phyloP scores from a whole-genome alignment of 2,888 invertebrate genomes.

The Trilocha varians region DNA sequence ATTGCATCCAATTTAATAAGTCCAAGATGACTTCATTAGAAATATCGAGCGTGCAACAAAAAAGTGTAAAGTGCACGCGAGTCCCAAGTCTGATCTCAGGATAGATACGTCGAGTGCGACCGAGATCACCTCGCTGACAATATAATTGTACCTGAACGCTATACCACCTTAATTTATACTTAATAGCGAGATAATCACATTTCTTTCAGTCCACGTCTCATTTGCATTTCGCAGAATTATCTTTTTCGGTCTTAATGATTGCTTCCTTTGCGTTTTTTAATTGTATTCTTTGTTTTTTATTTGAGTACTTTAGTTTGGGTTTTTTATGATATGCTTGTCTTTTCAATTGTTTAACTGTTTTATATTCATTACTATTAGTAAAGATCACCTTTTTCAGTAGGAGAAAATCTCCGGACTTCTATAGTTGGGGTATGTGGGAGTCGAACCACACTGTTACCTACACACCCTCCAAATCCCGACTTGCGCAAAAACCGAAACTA shows the following conservation, averaged over 20 bases:
- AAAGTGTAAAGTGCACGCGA: slow-evolving; percentile 4
- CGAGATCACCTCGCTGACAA: slow-evolving; percentile 59
- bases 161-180: slow-evolving; percentile 67
- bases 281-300: neutral
- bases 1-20: neutral
- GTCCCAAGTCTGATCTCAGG: slow-evolving; percentile 36
- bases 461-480: no score
- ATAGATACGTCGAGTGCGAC: slow-evolving; percentile 32
- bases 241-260: slow-evolving; percentile 19
- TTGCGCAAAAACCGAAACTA: no score
- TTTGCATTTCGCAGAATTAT: slow-evolving; percentile 64
- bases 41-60: slow-evolving; percentile 5
- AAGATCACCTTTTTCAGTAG: no score
- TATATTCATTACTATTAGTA: no score
- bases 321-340: no score
- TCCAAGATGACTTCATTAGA: slow-evolving; percentile 6
- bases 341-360: no score
- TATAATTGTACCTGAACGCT: slow-evolving; percentile 66
- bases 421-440: no score
- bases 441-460: no score
- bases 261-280: slow-evolving; percentile 6
- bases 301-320: no score
- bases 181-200: slow-evolving; percentile 68
- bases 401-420: no score
- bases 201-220: slow-evolving; percentile 63